Percentiles rank a stretch among this genome's conserved stretches.
Conservation (phyloP, 2,888 invertebrate genomes). For the Deilephila porcellus region DNA sequence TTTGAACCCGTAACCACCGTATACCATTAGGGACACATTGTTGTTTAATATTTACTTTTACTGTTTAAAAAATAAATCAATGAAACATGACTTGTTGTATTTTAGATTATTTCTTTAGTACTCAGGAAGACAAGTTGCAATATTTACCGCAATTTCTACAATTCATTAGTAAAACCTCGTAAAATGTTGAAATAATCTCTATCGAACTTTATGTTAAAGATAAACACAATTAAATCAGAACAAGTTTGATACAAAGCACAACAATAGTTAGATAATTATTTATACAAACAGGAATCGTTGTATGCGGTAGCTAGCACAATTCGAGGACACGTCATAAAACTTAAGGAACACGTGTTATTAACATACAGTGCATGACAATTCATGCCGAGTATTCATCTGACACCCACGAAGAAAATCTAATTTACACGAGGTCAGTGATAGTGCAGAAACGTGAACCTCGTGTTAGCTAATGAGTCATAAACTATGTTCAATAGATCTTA, state of each 20-base stretch:
- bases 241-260: not conserved
- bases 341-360: conserved; percentile 16
- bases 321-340: conserved; percentile 45
- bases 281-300: conserved; percentile 55
- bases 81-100: too few species aligned
- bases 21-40: too few species aligned
- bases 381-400: conserved; percentile 8
- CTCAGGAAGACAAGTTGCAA: too few species aligned
- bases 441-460: conserved; percentile 8
- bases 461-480: not conserved
- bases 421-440: conserved; percentile 26
- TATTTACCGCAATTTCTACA: too few species aligned
- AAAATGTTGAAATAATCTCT: too few species aligned
- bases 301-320: conserved; percentile 45
- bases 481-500: not conserved
- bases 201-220: too few species aligned
- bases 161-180: too few species aligned
- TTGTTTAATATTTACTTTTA: too few species aligned
- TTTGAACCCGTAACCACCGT: too few species aligned
- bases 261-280: conserved; percentile 32
- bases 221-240: not conserved
- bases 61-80: too few species aligned
- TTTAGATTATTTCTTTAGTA: too few species aligned
- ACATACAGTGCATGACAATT: conserved; percentile 21
- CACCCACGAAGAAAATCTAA: conserved; percentile 20